Conservation (phyloP, 2,797 vertebrate genomes). For the Myiotriccus ornatus region DNA sequence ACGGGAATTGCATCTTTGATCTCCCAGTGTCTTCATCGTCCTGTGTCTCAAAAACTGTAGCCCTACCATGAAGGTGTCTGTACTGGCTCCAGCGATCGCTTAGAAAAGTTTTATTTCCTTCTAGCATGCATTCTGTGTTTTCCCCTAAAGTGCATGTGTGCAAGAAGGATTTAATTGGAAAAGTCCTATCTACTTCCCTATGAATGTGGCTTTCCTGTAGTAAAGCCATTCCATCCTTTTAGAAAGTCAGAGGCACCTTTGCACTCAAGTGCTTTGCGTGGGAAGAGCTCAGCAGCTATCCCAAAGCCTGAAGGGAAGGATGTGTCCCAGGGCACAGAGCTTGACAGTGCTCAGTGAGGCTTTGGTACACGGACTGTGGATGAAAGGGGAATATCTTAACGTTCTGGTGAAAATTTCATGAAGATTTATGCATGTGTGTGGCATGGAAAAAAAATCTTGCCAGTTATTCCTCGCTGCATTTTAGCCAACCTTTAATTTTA, state of each 20-base stretch:
- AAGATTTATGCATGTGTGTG: no score
- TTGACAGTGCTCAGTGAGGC: background rate
- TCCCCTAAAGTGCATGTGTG: background rate
- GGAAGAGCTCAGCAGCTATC: background rate
- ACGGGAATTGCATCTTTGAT: background rate
- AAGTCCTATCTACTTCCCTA: background rate
- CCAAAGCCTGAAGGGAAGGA: background rate
- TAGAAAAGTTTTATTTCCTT: background rate
- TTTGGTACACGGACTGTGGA: background rate
- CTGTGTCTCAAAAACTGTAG: background rate
- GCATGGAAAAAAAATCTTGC: background rate
- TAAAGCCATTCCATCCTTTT: background rate
- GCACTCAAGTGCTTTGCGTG: background rate
- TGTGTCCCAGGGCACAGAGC: background rate
- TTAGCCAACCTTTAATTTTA: background rate
- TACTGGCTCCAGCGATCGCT: background rate
- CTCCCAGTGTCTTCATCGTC: background rate
- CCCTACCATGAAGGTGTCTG: background rate
- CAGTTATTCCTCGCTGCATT: rapidly evolving
- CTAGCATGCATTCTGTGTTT: background rate
- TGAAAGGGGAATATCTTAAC: background rate
- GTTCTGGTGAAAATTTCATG: background rate
- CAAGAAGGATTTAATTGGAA: background rate
- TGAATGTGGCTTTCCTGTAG: background rate
- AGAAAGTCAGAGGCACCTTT: background rate